These are phyloP conservation scores for Poecile atricapillus DNA, from an alignment of 2,113 vertebrate species.

Conservation along the genomic window DNA sequence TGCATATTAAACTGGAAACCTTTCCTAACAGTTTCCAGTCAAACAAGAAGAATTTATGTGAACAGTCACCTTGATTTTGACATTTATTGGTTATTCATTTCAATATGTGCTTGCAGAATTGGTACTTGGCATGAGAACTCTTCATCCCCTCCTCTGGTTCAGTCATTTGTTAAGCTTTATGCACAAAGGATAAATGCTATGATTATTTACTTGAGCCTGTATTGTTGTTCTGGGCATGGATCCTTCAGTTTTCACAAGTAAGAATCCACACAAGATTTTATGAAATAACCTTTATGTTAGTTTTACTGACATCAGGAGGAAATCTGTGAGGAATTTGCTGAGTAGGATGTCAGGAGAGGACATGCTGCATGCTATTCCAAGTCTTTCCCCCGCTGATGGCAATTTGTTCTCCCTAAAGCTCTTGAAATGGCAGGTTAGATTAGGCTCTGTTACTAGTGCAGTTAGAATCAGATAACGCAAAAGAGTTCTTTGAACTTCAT, in stretches of 20 bases:
- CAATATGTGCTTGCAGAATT: neutral
- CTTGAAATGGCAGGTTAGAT: neutral
- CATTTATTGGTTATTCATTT: neutral
- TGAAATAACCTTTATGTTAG: conserved; percentile 37
- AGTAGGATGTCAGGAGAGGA: conserved; percentile 51
- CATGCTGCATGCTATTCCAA: conserved; percentile 6
- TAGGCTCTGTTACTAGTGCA: neutral
- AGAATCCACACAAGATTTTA: conserved; percentile 13
- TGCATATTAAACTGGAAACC: neutral
- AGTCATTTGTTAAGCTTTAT: neutral
- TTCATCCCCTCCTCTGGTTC: neutral
- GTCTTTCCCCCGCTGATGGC: neutral
- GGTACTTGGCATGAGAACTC: neutral
- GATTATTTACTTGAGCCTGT: conserved; percentile 30
- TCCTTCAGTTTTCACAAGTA: conserved; percentile 29
- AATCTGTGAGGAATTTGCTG: conserved; percentile 58
- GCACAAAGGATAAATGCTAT: neutral
- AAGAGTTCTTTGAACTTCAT: neutral
- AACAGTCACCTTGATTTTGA: neutral
- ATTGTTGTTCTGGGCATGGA: conserved; percentile 1
- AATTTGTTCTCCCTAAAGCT: neutral
- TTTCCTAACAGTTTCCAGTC: neutral
- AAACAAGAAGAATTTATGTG: neutral
- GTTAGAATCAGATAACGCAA: neutral
- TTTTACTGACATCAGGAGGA: conserved; percentile 39